Evolutionary conservation across 2,113 vertebrate species (phyloP), one percentile per base, ranked within the genome.

Genomic region (Mesocricetus auratus): DNA sequence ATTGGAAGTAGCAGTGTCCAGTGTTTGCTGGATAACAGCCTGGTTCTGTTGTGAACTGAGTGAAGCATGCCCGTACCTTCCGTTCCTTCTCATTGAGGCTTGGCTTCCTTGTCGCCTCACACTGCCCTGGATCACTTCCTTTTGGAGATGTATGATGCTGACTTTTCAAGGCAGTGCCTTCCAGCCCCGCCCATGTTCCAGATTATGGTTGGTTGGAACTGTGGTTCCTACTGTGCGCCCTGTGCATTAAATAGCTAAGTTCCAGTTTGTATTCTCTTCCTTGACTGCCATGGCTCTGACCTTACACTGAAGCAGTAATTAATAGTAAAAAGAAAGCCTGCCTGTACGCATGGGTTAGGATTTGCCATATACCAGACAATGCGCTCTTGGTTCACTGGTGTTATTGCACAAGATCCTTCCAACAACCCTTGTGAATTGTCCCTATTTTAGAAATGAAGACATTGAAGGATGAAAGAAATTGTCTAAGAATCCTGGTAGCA

Each of bases 391-490:
- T 66, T 50, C 87, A 22, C 50, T 29, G 81, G 50, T 26, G 19
- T 56, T 56, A n/a, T 13, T 90, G 50, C 31, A 29, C 36, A 50
- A 62, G 36, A 85, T 74, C 39, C n/a, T 95, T 33, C 86, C 45
- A 66, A 45, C 89, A 89, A 5, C 21, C 31, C 69, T 56, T 85
- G 75, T 24, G 47, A 69, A 17, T 13, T 86, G 26, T 42, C 19
- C 36, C n/a, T 64, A 8, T 36, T 81, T 91, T 45, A 78, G 60
- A 93, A 91, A 45, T 39, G 81, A 62, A 94, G 83, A 69, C 47
- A 33, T 10, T 42, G n/a, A 83, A 91, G 45, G 58, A 66, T 83
- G 22, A 29, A 83, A 22, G 31, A n/a, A 77, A 26, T 45, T 29
- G 2, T 64, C 75, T 26, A 16, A 24, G 82, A 78, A 77, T 62